Conservation (phyloP, 2,888 invertebrate genomes). For the Boloria euphrosyne region DNA sequence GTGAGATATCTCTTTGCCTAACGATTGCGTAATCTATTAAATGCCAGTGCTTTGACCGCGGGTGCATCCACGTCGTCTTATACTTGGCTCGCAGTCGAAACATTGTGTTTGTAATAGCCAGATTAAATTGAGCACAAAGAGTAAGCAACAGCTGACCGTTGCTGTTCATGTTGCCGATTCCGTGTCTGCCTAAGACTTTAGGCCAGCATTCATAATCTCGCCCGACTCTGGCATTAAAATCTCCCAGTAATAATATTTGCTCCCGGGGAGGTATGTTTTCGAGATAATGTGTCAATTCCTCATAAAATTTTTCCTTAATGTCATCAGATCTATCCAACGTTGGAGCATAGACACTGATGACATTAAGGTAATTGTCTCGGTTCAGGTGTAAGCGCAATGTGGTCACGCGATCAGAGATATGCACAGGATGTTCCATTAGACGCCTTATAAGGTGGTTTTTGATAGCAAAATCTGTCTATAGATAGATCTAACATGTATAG, state of each 20-base stretch:
- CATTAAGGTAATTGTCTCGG: conserved; percentile 41
- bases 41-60: conserved; percentile 45
- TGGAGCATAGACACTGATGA: conserved; percentile 46
- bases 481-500: too few relatives aligned
- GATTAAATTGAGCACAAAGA: conserved; percentile 41
- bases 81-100: conserved; percentile 43
- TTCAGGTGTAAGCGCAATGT: conserved; percentile 37
- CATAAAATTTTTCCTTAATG: conserved; percentile 40
- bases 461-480: too few relatives aligned
- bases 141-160: conserved; percentile 41
- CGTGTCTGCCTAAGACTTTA: conserved; percentile 42
- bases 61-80: conserved; percentile 47
- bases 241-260: conserved; percentile 33
- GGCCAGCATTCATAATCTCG: conserved; percentile 28
- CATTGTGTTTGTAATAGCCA: conserved; percentile 42
- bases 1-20: conserved; percentile 33
- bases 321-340: conserved; percentile 40
- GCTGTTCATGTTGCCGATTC: conserved; percentile 44
- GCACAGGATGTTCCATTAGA: neutral
- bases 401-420: neutral
- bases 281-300: conserved; percentile 31
- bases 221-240: conserved; percentile 40
- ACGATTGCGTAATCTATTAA: conserved; percentile 41
- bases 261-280: conserved; percentile 21
- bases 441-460: neutral